Conservation (phyloP, 2,113 vertebrate genomes). For the Ornithorhynchus anatinus region DNA sequence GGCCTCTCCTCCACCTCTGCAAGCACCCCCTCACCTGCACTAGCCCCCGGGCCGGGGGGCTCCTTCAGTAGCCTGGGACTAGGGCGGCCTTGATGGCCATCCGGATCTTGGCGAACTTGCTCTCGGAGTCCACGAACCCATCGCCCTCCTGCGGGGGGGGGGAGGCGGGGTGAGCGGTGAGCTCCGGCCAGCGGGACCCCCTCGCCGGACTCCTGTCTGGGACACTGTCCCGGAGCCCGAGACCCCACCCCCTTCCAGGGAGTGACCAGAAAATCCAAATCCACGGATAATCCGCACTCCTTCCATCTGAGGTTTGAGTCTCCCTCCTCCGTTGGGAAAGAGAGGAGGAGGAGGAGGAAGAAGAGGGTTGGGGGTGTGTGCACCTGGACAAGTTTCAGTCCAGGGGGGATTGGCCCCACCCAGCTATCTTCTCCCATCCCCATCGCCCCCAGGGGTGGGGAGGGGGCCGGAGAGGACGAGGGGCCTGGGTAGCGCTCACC, state of each 20-base stretch:
- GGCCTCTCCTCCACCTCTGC: too few relatives aligned
- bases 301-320: too few relatives aligned
- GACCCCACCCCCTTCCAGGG: background rate
- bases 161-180: fast-evolving
- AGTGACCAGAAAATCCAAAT: background rate
- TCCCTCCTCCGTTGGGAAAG: too few relatives aligned
- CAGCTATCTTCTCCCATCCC: too few relatives aligned
- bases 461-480: background rate
- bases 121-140: constrained; percentile 56
- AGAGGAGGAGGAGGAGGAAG: too few relatives aligned
- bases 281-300: too few relatives aligned
- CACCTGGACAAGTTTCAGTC: too few relatives aligned
- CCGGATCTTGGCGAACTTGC: constrained; percentile 59
- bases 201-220: background rate
- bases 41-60: background rate
- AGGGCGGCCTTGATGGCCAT: constrained; percentile 51
- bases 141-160: constrained; percentile 49
- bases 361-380: too few relatives aligned
- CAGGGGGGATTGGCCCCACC: too few relatives aligned
- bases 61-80: background rate
- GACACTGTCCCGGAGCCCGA: background rate
- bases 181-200: background rate
- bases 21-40: constrained; percentile 34
- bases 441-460: background rate
- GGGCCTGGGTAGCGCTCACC: constrained; percentile 29